Evolutionary conservation across 2,797 vertebrate genomes (phyloP).

Genomic region (Ctenosaura bakeri): DNA sequence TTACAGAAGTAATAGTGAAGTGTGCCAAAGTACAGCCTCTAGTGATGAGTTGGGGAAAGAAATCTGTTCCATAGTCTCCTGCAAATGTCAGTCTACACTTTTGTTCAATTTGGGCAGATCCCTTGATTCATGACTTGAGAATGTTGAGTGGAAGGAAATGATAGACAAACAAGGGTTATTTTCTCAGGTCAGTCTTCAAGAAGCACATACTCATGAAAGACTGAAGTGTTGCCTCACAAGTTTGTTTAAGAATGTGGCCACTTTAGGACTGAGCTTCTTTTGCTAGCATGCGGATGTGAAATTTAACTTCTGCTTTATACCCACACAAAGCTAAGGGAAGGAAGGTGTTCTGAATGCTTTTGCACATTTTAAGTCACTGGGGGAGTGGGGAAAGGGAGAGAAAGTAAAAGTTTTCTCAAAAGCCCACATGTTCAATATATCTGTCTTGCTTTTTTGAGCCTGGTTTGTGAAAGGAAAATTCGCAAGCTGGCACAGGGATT

Average conservation of each 20-base stretch:
- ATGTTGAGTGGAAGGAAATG: slow-evolving; percentile 30
- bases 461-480: slow-evolving; percentile 72
- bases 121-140: slow-evolving; percentile 58
- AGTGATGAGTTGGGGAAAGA: slow-evolving; percentile 41
- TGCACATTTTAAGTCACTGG: slow-evolving; percentile 60
- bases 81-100: slow-evolving; percentile 49
- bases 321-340: slow-evolving; percentile 50
- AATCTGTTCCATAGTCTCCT: slow-evolving; percentile 41
- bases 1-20: slow-evolving; percentile 13
- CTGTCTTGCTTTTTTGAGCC: slow-evolving; percentile 66
- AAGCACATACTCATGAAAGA: slow-evolving; percentile 44
- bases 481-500: slow-evolving; percentile 63
- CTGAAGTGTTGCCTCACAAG: slow-evolving; percentile 9
- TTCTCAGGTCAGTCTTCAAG: slow-evolving; percentile 44
- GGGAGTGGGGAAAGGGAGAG: background rate
- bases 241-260: slow-evolving; percentile 27
- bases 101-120: slow-evolving; percentile 49
- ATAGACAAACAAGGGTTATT: background rate
- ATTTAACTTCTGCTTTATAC: slow-evolving; percentile 58
- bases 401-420: slow-evolving; percentile 64
- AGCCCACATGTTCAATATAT: slow-evolving; percentile 70
- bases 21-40: slow-evolving; percentile 34
- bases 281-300: slow-evolving; percentile 5
- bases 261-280: slow-evolving; percentile 43
- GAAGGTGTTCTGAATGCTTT: slow-evolving; percentile 70